Percentiles rank a stretch among this genome's conserved stretches.
phyloP scores from a whole-genome alignment of 2,113 vertebrate species.

The Montifringilla adamsi region DNA sequence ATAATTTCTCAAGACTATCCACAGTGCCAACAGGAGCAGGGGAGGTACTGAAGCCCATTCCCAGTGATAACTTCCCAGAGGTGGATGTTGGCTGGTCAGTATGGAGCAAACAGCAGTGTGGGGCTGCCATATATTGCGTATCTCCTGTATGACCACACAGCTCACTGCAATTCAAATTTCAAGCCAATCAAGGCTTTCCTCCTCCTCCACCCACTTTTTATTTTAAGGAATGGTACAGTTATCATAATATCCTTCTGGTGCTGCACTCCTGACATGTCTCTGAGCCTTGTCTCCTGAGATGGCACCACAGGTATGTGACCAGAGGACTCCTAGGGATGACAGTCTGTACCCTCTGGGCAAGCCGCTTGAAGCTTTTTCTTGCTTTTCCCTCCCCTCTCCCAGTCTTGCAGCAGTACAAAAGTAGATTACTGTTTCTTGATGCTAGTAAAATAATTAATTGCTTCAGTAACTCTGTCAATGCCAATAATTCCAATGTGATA shows the following conservation, averaged over 20 bases:
- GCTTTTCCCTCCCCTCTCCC: neutral
- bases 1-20: neutral
- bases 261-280: rapidly evolving
- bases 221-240: neutral
- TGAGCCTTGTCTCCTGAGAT: neutral
- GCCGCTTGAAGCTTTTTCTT: neutral
- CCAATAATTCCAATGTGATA: neutral
- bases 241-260: neutral
- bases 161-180: neutral
- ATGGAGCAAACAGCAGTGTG: neutral
- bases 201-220: rapidly evolving
- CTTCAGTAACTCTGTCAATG: neutral
- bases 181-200: neutral
- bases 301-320: rapidly evolving
- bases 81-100: neutral
- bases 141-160: rapidly evolving
- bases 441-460: neutral
- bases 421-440: neutral
- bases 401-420: neutral
- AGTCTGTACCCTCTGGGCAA: neutral
- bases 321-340: neutral
- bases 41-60: neutral
- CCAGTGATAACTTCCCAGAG: neutral
- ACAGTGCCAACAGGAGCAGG: neutral
- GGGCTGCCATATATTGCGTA: neutral